phyloP scores from a whole-genome alignment of 1,140 invertebrate species.

The Cyclina sinensis region DNA sequence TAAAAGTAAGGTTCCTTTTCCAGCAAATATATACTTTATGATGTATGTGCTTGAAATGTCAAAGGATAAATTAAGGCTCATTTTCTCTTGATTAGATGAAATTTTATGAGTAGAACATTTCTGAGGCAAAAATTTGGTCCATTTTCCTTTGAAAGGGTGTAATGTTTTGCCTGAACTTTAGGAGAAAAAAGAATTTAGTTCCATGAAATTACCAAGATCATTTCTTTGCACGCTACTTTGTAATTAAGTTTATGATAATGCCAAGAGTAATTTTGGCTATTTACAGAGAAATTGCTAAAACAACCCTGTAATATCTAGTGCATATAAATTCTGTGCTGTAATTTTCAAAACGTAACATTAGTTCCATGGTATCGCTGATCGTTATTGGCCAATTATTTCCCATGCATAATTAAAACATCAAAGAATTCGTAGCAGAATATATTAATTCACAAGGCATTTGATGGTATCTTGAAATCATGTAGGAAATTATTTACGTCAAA shows the following conservation, averaged over 20 bases:
- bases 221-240: slow-evolving; percentile 16
- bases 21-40: too few relatives aligned
- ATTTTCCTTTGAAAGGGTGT: too few relatives aligned
- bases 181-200: too few relatives aligned
- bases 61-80: too few relatives aligned
- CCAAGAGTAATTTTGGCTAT: slow-evolving; percentile 19
- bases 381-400: slow-evolving; percentile 37
- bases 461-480: slow-evolving; percentile 32
- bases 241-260: slow-evolving; percentile 26
- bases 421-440: slow-evolving; percentile 49
- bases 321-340: slow-evolving; percentile 5
- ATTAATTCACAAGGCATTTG: slow-evolving; percentile 46
- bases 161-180: too few relatives aligned
- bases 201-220: background rate
- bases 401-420: slow-evolving; percentile 51
- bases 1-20: too few relatives aligned
- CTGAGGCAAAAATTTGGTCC: too few relatives aligned
- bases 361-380: background rate
- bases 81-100: too few relatives aligned
- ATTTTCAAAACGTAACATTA: slow-evolving; percentile 14
- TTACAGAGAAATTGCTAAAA: slow-evolving; percentile 43
- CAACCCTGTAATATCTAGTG: slow-evolving; percentile 3
- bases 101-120: too few relatives aligned
- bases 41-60: too few relatives aligned
- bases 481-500: too few relatives aligned